Evolutionary conservation across 2,797 vertebrate species (phyloP), one percentile per base, ranked within the genome.

Genomic region (Enteromius radiatus): DNA sequence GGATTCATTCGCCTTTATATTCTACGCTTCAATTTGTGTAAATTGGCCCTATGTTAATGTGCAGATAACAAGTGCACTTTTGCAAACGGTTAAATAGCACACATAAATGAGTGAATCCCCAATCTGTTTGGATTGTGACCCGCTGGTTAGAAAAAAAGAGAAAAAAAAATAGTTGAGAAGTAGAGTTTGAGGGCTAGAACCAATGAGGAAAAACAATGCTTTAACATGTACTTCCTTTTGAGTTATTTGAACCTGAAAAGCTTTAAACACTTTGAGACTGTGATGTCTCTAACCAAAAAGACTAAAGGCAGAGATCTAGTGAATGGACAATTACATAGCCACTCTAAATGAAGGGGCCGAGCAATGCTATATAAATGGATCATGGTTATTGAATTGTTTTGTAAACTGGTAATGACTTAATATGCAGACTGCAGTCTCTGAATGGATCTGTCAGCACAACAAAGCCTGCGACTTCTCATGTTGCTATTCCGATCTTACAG

Each of bases 131-230:
- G 76, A 71, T 78, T 73, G 86, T 87, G 84, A 84, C 76, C 83
- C 87, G 87, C 63, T 45, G 1, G 68, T 54, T 90, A 92, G 87
- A 87, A 84, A 87, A 87, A 88, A 63, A 21, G 1, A 11, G 78
- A 2, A 3, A 43, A 45, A 69, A 33, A 77, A n/a, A 77, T 28
- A 56, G 61, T 92, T 92, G 91, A 43, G 59, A 87, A 59, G 82
- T 94, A 93, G 92, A 90, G 88, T 84, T 74, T 86, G 84, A 89
- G 87, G 88, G 90, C 90, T 92, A 92, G 88, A 87, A 91, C 87
- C 90, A 92, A 90, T 74, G 86, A 88, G 84, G 88, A 84, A 80
- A 86, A 89, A 81, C 49, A 84, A 90, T 91, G 91, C 89, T 93
- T 94, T 93, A 92, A 94, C 84, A 61, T 86, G 86, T 83, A 86